These are phyloP conservation scores for Zosterops borbonicus DNA, from an alignment of 2,113 vertebrate genomes.

Conservation along the genomic window DNA sequence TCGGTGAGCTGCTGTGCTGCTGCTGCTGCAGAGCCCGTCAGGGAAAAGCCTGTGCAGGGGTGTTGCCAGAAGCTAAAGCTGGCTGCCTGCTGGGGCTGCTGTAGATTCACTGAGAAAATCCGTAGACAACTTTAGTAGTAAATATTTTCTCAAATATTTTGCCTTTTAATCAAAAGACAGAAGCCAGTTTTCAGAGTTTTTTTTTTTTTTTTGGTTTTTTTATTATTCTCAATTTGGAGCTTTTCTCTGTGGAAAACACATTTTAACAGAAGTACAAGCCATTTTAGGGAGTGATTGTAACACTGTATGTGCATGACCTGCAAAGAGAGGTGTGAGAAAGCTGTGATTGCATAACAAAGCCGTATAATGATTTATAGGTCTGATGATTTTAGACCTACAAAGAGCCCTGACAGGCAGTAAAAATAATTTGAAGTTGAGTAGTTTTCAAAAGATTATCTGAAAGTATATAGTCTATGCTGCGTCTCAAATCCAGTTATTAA, in stretches of 20 bases:
- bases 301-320: background rate
- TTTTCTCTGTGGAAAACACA: background rate
- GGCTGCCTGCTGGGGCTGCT: background rate
- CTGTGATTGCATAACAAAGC: background rate
- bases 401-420: background rate
- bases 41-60: background rate
- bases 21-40: rapidly evolving
- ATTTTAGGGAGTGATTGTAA: background rate
- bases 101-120: background rate
- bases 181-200: background rate
- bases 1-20: background rate
- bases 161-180: background rate
- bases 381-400: background rate
- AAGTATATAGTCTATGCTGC: background rate
- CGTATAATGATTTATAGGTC: background rate
- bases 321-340: background rate
- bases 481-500: background rate
- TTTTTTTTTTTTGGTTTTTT: background rate
- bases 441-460: background rate
- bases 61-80: background rate
- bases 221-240: background rate
- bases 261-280: background rate
- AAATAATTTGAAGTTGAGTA: background rate
- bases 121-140: background rate
- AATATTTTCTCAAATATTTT: background rate